phyloP scores from a whole-genome alignment of 2,113 vertebrate species.

The Brachypteracias leptosomus region DNA sequence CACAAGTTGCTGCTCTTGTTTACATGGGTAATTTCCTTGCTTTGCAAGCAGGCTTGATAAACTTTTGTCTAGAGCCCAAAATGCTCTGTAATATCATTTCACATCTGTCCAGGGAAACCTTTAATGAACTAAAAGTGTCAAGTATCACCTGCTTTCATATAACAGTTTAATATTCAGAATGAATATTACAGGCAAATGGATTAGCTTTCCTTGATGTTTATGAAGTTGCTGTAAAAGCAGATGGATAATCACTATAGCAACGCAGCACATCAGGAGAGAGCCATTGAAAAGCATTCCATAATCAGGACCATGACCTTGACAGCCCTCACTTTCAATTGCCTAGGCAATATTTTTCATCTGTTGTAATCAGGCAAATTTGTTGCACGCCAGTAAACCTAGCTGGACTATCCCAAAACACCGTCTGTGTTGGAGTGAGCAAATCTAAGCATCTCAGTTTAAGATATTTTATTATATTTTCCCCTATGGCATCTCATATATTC shows the following conservation, averaged over 20 bases:
- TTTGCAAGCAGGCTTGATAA: neutral
- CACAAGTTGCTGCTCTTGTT: neutral
- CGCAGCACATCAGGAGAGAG: constrained; percentile 30
- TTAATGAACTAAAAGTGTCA: constrained; percentile 13
- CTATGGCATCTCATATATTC: neutral
- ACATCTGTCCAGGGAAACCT: neutral
- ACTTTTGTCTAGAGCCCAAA: neutral
- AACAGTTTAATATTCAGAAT: constrained; percentile 45
- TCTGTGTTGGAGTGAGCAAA: neutral
- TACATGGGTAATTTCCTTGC: neutral
- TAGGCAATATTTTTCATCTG: constrained; percentile 41
- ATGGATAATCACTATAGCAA: constrained; percentile 65
- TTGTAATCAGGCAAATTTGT: constrained; percentile 13
- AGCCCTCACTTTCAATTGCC: constrained; percentile 28
- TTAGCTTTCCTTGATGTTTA: constrained; percentile 54
- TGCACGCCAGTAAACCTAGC: neutral
- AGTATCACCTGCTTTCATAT: constrained; percentile 1
- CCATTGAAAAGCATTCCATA: constrained; percentile 47
- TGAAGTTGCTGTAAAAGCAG: constrained; percentile 51
- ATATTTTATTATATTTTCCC: neutral
- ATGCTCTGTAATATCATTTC: neutral
- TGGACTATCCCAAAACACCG: neutral
- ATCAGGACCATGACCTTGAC: constrained; percentile 35
- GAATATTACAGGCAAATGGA: constrained; percentile 39
- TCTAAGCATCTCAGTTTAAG: neutral